These are phyloP conservation scores for Ochotona curzoniae DNA, from an alignment of 2,113 vertebrate genomes.

Conservation along the genomic window DNA sequence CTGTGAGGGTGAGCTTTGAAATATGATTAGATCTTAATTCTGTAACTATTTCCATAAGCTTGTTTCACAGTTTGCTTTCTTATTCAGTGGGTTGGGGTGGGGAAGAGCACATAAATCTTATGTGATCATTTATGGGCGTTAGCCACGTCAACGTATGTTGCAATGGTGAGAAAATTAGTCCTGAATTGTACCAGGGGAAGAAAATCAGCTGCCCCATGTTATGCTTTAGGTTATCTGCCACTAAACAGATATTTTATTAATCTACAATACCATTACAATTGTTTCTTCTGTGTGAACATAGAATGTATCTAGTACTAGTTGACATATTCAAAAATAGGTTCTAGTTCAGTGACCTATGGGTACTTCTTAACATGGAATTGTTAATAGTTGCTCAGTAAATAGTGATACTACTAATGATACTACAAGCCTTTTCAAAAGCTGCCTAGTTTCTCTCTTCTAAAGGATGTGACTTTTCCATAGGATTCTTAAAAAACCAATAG, in stretches of 20 bases:
- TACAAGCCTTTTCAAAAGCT: background rate
- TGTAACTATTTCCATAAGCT: slow-evolving; percentile 68
- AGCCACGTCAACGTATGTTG: background rate
- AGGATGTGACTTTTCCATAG: background rate
- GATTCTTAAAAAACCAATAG: background rate
- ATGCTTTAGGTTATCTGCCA: background rate
- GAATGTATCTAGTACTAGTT: background rate
- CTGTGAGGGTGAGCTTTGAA: slow-evolving; percentile 81
- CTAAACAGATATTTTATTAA: slow-evolving; percentile 25
- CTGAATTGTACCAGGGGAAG: slow-evolving; percentile 6
- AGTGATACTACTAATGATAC: background rate
- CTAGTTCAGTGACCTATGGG: background rate
- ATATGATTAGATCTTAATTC: slow-evolving; percentile 80
- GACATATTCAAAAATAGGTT: slow-evolving; percentile 15
- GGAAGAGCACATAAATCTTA: slow-evolving; percentile 18
- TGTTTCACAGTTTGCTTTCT: slow-evolving; percentile 75
- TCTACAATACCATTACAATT: background rate
- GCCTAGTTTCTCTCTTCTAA: background rate
- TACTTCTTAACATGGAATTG: background rate
- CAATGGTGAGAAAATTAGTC: background rate
- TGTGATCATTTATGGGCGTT: slow-evolving; percentile 37
- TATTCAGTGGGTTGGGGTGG: background rate
- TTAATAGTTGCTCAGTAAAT: background rate
- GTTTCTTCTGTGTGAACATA: background rate
- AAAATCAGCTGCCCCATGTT: background rate